phyloP scores from a whole-genome alignment of 2,797 vertebrate species.

The Carduelis carduelis region DNA sequence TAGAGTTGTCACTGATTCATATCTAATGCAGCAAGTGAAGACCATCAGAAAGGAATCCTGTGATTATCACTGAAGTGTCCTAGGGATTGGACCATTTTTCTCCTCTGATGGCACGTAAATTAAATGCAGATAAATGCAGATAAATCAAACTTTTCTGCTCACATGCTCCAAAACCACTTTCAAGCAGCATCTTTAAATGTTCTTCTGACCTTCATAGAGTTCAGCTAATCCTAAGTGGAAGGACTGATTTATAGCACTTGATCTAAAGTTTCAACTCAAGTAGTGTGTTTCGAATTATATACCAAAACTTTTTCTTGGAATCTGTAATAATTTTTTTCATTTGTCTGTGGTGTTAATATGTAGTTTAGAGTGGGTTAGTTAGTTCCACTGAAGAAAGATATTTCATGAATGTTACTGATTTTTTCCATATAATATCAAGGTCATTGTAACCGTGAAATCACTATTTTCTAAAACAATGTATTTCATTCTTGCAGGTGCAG shows the following conservation, averaged over 20 bases:
- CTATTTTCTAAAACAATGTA: background rate
- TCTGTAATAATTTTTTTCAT: background rate
- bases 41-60: background rate
- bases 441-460: background rate
- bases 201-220: background rate
- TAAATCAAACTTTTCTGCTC: background rate
- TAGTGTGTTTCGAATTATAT: background rate
- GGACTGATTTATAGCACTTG: background rate
- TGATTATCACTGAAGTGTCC: background rate
- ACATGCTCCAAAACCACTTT: background rate
- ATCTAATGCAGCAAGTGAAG: background rate
- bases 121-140: background rate
- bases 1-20: background rate
- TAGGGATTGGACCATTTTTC: background rate
- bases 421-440: background rate
- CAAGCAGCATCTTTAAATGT: background rate
- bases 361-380: background rate
- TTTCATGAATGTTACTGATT: background rate
- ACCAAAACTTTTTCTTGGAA: background rate
- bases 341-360: background rate
- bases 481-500: background rate
- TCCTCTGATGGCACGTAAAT: background rate
- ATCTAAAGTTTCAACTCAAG: background rate
- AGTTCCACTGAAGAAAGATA: background rate
- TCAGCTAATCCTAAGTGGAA: background rate